These are phyloP conservation scores for Thalassaphorura encarpata DNA, from an alignment of 1,140 invertebrate species.

Conservation along the genomic window DNA sequence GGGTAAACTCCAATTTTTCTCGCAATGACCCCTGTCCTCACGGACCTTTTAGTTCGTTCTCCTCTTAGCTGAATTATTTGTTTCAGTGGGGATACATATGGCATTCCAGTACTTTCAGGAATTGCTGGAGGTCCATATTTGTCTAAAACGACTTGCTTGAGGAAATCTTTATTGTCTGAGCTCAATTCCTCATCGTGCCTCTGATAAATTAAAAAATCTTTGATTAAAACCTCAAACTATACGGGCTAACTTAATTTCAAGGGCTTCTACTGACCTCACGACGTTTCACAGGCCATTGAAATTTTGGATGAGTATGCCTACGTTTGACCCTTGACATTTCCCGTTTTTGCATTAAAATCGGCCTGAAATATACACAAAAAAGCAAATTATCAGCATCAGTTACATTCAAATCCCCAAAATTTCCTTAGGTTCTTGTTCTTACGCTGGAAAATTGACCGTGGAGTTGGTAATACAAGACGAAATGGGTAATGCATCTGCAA, in stretches of 20 bases:
- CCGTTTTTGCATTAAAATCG: neutral
- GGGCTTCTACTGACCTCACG: constrained; percentile 27
- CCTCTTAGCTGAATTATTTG: constrained; percentile 43
- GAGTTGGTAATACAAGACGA: too few relatives aligned
- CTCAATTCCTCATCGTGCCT: constrained; percentile 59
- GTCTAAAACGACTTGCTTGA: constrained; percentile 64
- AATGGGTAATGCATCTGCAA: too few relatives aligned
- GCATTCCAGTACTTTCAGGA: constrained; percentile 38
- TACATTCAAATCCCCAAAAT: too few relatives aligned
- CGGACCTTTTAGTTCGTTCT: constrained; percentile 52
- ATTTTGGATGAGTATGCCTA: constrained; percentile 31
- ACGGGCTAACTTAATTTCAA: neutral
- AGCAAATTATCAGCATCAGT: too few relatives aligned
- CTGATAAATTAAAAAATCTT: constrained; percentile 38
- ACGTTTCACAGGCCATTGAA: constrained; percentile 31
- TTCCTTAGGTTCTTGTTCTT: too few relatives aligned
- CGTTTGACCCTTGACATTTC: constrained; percentile 33
- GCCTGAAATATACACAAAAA: neutral
- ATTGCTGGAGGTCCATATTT: constrained; percentile 45
- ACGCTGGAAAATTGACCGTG: too few relatives aligned
- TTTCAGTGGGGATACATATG: constrained; percentile 46
- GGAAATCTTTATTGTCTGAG: constrained; percentile 65
- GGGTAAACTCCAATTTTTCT: constrained; percentile 88
- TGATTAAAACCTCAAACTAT: constrained; percentile 1
- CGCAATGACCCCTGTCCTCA: constrained; percentile 74